phyloP scores from a whole-genome alignment of 2,888 invertebrate species.

The Villa cingulata region DNA sequence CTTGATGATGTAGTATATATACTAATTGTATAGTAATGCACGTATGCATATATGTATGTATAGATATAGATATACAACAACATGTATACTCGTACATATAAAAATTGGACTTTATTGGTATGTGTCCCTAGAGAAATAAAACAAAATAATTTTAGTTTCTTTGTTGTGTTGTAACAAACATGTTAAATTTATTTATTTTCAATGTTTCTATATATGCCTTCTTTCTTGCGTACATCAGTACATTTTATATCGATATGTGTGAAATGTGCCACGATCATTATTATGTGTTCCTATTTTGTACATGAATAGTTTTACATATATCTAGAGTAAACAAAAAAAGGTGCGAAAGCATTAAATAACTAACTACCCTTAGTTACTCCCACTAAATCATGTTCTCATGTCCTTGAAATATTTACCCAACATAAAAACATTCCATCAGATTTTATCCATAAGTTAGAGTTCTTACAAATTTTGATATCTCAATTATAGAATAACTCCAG shows the following conservation, averaged over 20 bases:
- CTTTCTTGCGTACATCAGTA: constrained; percentile 3
- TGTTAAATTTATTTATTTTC: constrained; percentile 1
- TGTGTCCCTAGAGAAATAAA: constrained; percentile 2
- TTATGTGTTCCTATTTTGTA: no score
- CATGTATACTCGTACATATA: background rate
- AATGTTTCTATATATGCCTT: background rate
- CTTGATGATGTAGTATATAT: no score
- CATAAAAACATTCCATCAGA: background rate
- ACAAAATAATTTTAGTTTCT: no score
- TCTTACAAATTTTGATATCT: constrained; percentile 7
- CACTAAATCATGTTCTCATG: constrained; percentile 8
- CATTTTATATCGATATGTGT: no score
- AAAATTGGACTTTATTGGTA: constrained; percentile 2
- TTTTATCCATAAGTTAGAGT: no score
- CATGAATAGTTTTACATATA: no score
- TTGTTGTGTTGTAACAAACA: background rate
- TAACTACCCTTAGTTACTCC: constrained; percentile 6
- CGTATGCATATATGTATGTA: background rate
- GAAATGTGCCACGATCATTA: constrained; percentile 6
- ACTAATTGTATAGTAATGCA: no score
- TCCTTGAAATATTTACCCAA: background rate
- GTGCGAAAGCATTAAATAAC: constrained; percentile 8
- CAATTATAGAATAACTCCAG: no score
- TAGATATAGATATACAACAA: background rate
- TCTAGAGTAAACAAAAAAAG: background rate